Evolutionary conservation across 2,888 invertebrate genomes (phyloP).

Genomic region (Chironomus riparius): DNA sequence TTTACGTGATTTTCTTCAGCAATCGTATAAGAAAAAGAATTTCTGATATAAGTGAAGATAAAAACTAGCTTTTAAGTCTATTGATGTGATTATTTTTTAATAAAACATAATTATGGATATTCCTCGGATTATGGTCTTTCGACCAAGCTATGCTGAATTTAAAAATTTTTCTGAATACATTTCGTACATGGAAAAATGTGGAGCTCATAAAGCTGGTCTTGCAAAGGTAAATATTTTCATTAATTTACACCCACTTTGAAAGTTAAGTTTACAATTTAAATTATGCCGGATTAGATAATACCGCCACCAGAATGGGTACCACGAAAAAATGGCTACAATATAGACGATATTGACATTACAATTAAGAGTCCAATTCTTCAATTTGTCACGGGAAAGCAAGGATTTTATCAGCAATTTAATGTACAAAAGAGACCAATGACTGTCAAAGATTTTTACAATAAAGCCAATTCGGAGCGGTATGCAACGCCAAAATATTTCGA

Average conservation of each 20-base stretch:
- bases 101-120: not conserved
- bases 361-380: slow-evolving; percentile 96
- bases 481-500: slow-evolving; percentile 73
- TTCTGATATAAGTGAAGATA: not conserved
- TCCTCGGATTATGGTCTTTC: slow-evolving; percentile 51
- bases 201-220: slow-evolving; percentile 90
- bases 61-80: not conserved
- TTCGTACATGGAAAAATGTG: slow-evolving; percentile 80
- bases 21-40: not conserved
- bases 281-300: slow-evolving; percentile 54
- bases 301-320: slow-evolving; percentile 96
- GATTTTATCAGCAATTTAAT: slow-evolving; percentile 92
- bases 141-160: slow-evolving; percentile 96
- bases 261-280: not conserved
- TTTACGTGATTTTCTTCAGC: slow-evolving; percentile 21
- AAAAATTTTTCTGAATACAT: slow-evolving; percentile 87
- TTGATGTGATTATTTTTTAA: not conserved
- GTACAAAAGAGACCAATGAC: slow-evolving; percentile 89
- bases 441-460: slow-evolving; percentile 76
- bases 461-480: slow-evolving; percentile 71
- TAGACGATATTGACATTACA: slow-evolving; percentile 68
- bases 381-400: slow-evolving; percentile 89
- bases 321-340: slow-evolving; percentile 70
- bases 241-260: not conserved
- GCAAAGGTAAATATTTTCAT: slow-evolving; percentile 59